Evolutionary conservation across 2,888 invertebrate genomes (phyloP).

Genomic region (Germaria angustata): DNA sequence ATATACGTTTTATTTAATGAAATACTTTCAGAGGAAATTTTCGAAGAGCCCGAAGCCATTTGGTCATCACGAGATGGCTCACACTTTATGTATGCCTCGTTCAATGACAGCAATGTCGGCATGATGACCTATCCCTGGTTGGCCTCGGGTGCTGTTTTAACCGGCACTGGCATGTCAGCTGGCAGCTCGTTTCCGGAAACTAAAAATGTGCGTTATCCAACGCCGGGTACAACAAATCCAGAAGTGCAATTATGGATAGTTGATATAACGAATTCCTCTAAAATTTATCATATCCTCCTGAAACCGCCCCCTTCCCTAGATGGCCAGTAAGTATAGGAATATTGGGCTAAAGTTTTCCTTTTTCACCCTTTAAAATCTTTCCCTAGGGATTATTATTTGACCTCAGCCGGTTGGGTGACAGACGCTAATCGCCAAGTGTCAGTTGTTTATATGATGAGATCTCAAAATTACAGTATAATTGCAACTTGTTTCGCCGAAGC

Average conservation of each 20-base stretch:
- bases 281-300: slow-evolving; percentile 84
- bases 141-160: slow-evolving; percentile 85
- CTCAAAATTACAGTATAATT: slow-evolving; percentile 94
- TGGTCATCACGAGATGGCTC: slow-evolving; percentile 93
- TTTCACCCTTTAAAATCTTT: neutral
- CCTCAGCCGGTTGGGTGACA: slow-evolving; percentile 93
- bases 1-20: neutral
- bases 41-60: slow-evolving; percentile 88
- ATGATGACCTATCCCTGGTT: slow-evolving; percentile 91
- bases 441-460: slow-evolving; percentile 95
- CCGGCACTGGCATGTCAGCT: slow-evolving; percentile 82
- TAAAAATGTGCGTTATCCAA: slow-evolving; percentile 90
- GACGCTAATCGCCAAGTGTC: slow-evolving; percentile 88
- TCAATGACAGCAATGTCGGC: slow-evolving; percentile 90
- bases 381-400: slow-evolving; percentile 92
- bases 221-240: slow-evolving; percentile 93
- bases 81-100: slow-evolving; percentile 91
- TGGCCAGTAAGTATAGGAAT: slow-evolving; percentile 86
- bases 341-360: too few species aligned
- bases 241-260: slow-evolving; percentile 90
- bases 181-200: slow-evolving; percentile 89
- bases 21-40: slow-evolving; percentile 88
- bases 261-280: slow-evolving; percentile 85
- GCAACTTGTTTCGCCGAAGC: slow-evolving; percentile 89
- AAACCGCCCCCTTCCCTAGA: slow-evolving; percentile 87